Conservation (phyloP, 2,113 vertebrate genomes). For the Bubo scandiacus region DNA sequence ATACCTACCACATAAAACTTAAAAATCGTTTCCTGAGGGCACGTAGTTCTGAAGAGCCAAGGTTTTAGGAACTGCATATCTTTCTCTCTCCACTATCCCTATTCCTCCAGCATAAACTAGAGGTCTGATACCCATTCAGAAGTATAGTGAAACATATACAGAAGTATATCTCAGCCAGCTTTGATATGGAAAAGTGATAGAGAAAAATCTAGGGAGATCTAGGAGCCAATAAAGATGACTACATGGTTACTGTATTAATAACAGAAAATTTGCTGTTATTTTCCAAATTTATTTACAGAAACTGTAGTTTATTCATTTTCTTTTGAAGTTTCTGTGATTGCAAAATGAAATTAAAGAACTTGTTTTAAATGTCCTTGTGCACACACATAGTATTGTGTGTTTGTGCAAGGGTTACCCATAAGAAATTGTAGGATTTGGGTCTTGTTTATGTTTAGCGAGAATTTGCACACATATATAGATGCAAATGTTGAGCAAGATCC, state of each 20-base stretch:
- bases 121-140: not conserved
- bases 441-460: not conserved
- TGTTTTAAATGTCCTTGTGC: not conserved
- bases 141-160: not conserved
- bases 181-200: not conserved
- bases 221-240: not conserved
- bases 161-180: not conserved
- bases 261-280: not conserved
- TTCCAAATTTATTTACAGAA: not conserved
- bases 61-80: not conserved
- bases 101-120: not conserved
- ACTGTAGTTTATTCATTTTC: fast-evolving
- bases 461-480: fast-evolving
- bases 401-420: not conserved
- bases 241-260: not conserved
- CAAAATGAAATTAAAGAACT: not conserved
- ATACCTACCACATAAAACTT: not conserved
- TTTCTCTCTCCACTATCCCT: not conserved
- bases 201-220: not conserved
- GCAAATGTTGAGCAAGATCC: not conserved
- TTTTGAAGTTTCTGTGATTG: not conserved
- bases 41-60: not conserved
- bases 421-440: not conserved
- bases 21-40: not conserved
- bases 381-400: not conserved